A percentile compares a stretch with the other conserved stretches of the same genome.
These are phyloP conservation scores for Nephrocerus scutellatus DNA, from an alignment of 2,888 invertebrate genomes.

Conservation along the genomic window DNA sequence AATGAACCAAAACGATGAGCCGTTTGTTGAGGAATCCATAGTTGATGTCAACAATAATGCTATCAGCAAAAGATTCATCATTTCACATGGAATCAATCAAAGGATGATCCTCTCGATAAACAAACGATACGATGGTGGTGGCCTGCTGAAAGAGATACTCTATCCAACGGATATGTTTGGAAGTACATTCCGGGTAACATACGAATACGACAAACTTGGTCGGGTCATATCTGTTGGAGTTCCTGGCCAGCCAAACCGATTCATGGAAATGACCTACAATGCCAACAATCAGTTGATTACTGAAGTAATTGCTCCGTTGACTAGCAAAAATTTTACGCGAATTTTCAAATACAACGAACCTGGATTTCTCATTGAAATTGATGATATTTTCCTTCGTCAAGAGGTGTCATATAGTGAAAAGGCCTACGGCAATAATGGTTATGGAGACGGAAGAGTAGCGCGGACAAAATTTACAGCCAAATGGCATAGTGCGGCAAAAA, in stretches of 20 bases:
- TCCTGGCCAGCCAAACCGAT: conserved; percentile 1
- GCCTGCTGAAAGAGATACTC: background rate
- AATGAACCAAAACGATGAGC: conserved; percentile 9
- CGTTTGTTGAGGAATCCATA: conserved; percentile 6
- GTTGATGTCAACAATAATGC: background rate
- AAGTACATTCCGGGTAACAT: conserved; percentile 3
- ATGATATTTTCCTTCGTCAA: conserved; percentile 19
- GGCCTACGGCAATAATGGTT: conserved; percentile 22
- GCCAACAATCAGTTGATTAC: conserved; percentile 7
- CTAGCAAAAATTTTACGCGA: conserved; percentile 1
- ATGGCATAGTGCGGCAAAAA: conserved; percentile 6
- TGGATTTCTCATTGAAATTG: conserved; percentile 17
- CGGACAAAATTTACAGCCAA: conserved; percentile 7
- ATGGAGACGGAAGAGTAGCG: conserved; percentile 11
- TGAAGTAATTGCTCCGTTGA: conserved; percentile 3
- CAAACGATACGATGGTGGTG: conserved; percentile 1
- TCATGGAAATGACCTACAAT: conserved; percentile 6
- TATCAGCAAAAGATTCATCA: conserved; percentile 3
- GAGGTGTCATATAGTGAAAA: conserved; percentile 17
- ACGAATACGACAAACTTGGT: conserved; percentile 10
- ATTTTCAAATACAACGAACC: conserved; percentile 15
- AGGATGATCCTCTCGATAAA: background rate
- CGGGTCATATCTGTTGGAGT: conserved; percentile 8
- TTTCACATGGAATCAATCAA: background rate
- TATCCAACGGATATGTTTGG: conserved; percentile 7